phyloP scores from a whole-genome alignment of 2,888 invertebrate species.

The Tanypteryx hageni region DNA sequence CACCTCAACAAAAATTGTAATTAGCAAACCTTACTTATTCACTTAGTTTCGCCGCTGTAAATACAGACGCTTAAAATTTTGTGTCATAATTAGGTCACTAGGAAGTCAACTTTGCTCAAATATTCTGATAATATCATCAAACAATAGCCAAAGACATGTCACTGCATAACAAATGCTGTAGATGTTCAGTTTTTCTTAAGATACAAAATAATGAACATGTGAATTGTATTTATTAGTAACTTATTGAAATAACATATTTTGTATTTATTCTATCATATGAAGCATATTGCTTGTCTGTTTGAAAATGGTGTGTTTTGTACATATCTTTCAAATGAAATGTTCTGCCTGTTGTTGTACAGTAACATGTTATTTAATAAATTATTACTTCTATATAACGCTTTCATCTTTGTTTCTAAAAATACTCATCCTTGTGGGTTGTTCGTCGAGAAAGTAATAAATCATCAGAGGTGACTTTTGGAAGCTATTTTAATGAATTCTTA shows the following conservation, averaged over 20 bases:
- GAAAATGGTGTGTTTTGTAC: slow-evolving; percentile 51
- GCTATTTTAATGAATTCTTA: not conserved
- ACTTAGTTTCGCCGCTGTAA: not conserved
- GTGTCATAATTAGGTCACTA: not conserved
- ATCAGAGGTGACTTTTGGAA: not conserved
- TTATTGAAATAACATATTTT: slow-evolving; percentile 49
- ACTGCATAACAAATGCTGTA: slow-evolving; percentile 40
- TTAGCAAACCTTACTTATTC: not conserved
- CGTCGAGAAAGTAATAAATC: not conserved
- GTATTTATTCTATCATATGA: slow-evolving; percentile 54
- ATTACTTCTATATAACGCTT: slow-evolving; percentile 58
- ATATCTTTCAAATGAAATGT: slow-evolving; percentile 62
- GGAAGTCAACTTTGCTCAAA: not conserved
- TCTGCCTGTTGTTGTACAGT: slow-evolving; percentile 59
- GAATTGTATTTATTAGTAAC: slow-evolving; percentile 43
- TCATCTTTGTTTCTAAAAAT: slow-evolving; percentile 45
- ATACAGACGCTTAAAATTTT: not conserved
- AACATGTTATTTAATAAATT: slow-evolving; percentile 62
- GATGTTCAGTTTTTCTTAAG: slow-evolving; percentile 16
- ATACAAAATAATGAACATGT: slow-evolving; percentile 9
- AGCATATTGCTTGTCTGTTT: slow-evolving; percentile 59
- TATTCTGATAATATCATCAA: slow-evolving; percentile 4
- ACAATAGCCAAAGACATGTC: slow-evolving; percentile 52
- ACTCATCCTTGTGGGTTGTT: slow-evolving; percentile 36
- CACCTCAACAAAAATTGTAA: not conserved